Percentiles rank a stretch among this genome's conserved stretches.
Evolutionary conservation across 2,113 vertebrate species (phyloP).

Genomic region (Lepisosteus osseus): DNA sequence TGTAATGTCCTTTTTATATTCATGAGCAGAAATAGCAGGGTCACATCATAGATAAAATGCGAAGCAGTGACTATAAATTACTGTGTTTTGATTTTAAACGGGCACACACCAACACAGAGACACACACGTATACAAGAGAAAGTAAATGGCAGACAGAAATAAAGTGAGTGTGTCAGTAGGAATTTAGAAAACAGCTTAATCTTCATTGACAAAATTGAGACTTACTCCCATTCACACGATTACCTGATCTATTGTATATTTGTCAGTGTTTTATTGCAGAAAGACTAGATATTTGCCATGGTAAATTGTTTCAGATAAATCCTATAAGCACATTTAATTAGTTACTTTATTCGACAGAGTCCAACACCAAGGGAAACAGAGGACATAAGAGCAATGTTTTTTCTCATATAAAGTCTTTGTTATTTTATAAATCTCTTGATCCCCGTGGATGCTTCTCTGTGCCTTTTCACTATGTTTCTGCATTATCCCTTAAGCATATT

Average conservation of each 20-base stretch:
- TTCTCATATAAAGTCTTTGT: too few relatives aligned
- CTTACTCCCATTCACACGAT: neutral
- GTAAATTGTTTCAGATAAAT: too few relatives aligned
- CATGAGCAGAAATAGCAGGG: slow-evolving; percentile 19
- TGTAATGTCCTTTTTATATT: slow-evolving; percentile 24
- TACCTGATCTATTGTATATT: neutral
- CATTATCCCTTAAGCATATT: too few relatives aligned
- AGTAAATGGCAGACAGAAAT: neutral
- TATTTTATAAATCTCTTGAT: too few relatives aligned
- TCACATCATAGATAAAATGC: slow-evolving; percentile 18
- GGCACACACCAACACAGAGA: neutral
- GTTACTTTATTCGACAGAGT: too few relatives aligned
- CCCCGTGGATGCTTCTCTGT: too few relatives aligned
- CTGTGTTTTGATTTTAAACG: slow-evolving; percentile 8
- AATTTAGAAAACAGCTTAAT: neutral
- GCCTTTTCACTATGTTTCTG: too few relatives aligned
- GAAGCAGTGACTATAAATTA: neutral
- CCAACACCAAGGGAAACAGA: too few relatives aligned
- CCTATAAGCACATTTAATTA: too few relatives aligned
- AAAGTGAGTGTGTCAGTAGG: neutral
- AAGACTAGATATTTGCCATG: too few relatives aligned
- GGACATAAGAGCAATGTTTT: too few relatives aligned
- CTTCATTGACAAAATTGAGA: slow-evolving; percentile 10
- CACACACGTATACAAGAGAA: neutral
- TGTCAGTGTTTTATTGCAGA: neutral